Percentiles rank a stretch among this genome's conserved stretches.
phyloP scores from a whole-genome alignment of 1,140 invertebrate genomes.

The Lepidurus packardi region DNA sequence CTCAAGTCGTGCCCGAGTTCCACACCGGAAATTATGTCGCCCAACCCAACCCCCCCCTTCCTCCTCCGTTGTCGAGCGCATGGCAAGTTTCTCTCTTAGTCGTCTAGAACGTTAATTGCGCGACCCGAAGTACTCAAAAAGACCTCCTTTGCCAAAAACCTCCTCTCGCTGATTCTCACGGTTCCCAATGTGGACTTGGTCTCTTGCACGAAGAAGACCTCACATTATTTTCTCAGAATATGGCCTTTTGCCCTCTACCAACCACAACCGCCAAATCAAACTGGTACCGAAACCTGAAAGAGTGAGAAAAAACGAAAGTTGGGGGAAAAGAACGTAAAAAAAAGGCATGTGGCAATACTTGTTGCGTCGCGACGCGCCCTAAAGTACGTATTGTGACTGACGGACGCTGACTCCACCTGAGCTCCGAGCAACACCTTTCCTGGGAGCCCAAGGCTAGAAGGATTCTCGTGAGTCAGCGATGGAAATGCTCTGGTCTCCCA shows the following conservation, averaged over 20 bases:
- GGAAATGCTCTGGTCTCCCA: too few relatives aligned
- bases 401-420: background rate
- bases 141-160: too few relatives aligned
- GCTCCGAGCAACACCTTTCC: slow-evolving; percentile 11
- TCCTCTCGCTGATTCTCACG: too few relatives aligned
- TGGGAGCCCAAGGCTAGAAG: background rate
- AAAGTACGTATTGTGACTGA: background rate
- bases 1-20: background rate
- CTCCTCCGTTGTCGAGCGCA: background rate
- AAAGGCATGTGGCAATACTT: background rate
- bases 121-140: background rate
- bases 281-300: too few relatives aligned
- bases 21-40: slow-evolving; percentile 18
- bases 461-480: background rate
- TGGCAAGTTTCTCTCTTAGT: background rate
- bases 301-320: background rate
- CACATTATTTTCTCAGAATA: too few relatives aligned
- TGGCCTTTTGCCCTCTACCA: too few relatives aligned
- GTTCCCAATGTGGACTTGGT: too few relatives aligned
- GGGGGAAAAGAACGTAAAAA: background rate
- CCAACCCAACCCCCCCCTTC: background rate
- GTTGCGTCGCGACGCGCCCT: background rate
- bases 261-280: too few relatives aligned
- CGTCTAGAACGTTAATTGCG: background rate
- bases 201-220: too few relatives aligned